Conservation (phyloP, 2,797 vertebrate genomes). For the Clamator glandarius region DNA sequence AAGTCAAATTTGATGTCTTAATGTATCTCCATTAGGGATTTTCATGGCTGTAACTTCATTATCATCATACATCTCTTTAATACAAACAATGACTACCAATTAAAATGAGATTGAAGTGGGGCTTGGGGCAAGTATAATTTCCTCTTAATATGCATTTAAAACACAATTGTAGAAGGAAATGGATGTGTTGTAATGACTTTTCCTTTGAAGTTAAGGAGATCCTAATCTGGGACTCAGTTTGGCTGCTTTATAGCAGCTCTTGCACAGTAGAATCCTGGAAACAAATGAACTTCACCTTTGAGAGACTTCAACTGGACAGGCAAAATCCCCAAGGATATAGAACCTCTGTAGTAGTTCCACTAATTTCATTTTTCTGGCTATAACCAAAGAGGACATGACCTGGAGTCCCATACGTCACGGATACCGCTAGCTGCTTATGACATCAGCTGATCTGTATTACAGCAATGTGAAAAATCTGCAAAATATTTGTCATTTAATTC, state of each 20-base stretch:
- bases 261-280: neutral
- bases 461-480: neutral
- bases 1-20: constrained; percentile 16
- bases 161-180: constrained; percentile 12
- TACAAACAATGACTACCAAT: constrained; percentile 44
- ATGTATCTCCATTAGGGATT: constrained; percentile 4
- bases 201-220: constrained; percentile 6
- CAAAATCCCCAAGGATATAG: neutral
- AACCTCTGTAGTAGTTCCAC: neutral
- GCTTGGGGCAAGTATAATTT: constrained; percentile 41
- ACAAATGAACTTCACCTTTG: neutral
- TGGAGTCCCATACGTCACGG: neutral
- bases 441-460: neutral
- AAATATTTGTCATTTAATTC: neutral
- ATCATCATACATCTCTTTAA: neutral
- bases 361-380: neutral
- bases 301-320: neutral
- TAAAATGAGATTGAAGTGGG: constrained; percentile 35
- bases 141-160: constrained; percentile 30
- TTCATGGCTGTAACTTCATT: constrained; percentile 40
- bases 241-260: neutral
- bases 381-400: neutral
- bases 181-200: neutral
- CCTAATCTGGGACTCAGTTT: neutral
- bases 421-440: neutral